These are phyloP conservation scores for Mercenaria mercenaria DNA, from an alignment of 1,140 invertebrate genomes.

Conservation along the genomic window DNA sequence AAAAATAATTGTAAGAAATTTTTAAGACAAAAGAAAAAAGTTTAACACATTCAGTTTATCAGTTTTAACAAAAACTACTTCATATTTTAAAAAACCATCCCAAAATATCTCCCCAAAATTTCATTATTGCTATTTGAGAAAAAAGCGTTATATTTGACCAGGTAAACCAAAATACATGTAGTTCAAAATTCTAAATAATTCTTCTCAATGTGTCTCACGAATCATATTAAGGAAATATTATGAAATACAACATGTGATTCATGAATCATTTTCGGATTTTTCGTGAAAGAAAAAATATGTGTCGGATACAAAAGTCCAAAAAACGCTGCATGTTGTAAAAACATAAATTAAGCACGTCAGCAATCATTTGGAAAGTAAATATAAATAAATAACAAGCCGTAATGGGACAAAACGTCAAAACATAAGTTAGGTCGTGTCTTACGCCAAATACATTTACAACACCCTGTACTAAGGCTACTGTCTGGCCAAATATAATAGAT, in stretches of 20 bases:
- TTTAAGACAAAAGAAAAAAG: too few species aligned
- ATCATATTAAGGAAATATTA: too few species aligned
- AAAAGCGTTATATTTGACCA: too few species aligned
- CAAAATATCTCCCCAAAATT: too few species aligned
- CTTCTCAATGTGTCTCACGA: too few species aligned
- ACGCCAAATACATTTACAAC: conserved; percentile 37
- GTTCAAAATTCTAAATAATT: too few species aligned
- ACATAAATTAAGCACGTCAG: conserved; percentile 59
- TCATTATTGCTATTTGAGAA: too few species aligned
- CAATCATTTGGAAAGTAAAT: conserved; percentile 64
- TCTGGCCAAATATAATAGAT: conserved; percentile 40
- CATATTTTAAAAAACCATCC: too few species aligned
- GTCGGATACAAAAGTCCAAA: conserved; percentile 13
- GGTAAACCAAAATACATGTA: too few species aligned
- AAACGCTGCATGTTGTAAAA: conserved; percentile 38
- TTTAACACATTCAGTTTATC: too few species aligned
- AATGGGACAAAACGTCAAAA: conserved; percentile 61
- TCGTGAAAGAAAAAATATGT: not conserved
- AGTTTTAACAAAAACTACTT: too few species aligned
- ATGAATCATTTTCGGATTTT: not conserved
- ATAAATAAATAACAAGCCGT: conserved; percentile 62
- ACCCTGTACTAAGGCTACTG: conserved; percentile 29
- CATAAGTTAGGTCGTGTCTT: conserved; percentile 54
- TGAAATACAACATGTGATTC: not conserved
- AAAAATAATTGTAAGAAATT: too few species aligned